phyloP scores from a whole-genome alignment of 2,888 invertebrate species.

The Thymelicus lineola region DNA sequence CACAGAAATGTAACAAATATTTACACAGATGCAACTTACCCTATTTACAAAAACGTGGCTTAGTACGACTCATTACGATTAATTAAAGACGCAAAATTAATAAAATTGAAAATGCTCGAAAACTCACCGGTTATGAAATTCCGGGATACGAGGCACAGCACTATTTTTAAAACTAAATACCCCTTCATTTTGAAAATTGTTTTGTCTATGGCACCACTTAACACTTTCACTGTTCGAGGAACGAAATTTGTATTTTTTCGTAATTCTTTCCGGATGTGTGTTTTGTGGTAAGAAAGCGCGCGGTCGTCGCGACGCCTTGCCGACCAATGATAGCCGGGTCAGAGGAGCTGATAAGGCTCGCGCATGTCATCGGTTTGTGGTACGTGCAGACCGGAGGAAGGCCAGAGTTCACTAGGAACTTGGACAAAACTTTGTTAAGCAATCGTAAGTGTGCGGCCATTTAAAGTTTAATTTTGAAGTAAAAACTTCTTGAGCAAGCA shows the following conservation, averaged over 20 bases:
- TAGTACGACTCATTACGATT: conserved; percentile 12
- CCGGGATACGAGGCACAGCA: conserved; percentile 25
- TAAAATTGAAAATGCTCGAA: background rate
- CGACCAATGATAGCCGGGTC: conserved; percentile 61
- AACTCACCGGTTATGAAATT: conserved; percentile 27
- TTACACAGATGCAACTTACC: conserved; percentile 20
- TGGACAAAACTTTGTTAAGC: conserved; percentile 27
- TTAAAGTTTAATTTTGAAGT: no score
- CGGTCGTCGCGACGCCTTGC: conserved; percentile 47
- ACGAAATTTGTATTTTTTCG: background rate
- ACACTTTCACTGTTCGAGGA: conserved; percentile 29
- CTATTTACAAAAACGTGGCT: background rate
- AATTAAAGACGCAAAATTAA: background rate
- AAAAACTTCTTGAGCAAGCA: no score
- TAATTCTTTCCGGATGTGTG: conserved; percentile 3
- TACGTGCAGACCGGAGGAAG: conserved; percentile 38
- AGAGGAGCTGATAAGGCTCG: conserved; percentile 67
- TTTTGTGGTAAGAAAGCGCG: conserved; percentile 40
- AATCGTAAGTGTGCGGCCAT: background rate
- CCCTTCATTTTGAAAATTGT: conserved; percentile 25
- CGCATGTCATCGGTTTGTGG: conserved; percentile 56
- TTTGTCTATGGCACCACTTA: conserved; percentile 13
- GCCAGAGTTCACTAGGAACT: conserved; percentile 35
- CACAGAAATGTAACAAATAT: conserved; percentile 12
- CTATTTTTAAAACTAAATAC: conserved; percentile 21